These are phyloP conservation scores for Salmo trutta DNA, from an alignment of 2,797 vertebrate species.

Conservation along the genomic window DNA sequence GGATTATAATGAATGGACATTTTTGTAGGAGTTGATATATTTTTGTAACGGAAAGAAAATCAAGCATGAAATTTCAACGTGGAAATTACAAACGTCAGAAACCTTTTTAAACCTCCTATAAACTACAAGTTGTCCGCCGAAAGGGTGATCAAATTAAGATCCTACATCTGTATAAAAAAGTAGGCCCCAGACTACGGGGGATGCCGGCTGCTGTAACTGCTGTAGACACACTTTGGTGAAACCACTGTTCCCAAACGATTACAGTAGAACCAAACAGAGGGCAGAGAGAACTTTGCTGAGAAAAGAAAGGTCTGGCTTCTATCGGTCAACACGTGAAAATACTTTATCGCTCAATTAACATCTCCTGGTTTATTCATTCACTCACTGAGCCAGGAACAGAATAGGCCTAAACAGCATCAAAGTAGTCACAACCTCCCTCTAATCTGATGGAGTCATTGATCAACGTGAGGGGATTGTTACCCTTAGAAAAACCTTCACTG, in stretches of 20 bases:
- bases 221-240: slow-evolving; percentile 16
- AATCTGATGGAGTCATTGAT: neutral
- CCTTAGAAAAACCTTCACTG: neutral
- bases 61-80: too few species aligned
- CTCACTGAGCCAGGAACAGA: neutral
- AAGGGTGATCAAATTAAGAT: too few species aligned
- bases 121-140: too few species aligned
- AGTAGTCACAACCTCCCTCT: neutral
- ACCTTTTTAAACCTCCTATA: too few species aligned
- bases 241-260: slow-evolving; percentile 1
- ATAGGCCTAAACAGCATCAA: neutral
- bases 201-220: neutral
- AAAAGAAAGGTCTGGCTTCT: neutral
- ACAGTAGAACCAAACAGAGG: neutral
- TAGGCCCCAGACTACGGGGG: neutral
- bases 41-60: too few species aligned
- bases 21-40: too few species aligned
- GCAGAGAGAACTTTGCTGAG: neutral
- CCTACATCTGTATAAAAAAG: neutral
- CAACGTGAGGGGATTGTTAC: neutral
- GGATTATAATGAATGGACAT: too few species aligned
- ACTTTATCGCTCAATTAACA: neutral
- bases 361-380: neutral
- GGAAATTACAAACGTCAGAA: too few species aligned
- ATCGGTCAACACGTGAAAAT: neutral